Base-by-base conservation (phyloP, 2,888 invertebrate genomes). In the Apantesis nais region DNA sequence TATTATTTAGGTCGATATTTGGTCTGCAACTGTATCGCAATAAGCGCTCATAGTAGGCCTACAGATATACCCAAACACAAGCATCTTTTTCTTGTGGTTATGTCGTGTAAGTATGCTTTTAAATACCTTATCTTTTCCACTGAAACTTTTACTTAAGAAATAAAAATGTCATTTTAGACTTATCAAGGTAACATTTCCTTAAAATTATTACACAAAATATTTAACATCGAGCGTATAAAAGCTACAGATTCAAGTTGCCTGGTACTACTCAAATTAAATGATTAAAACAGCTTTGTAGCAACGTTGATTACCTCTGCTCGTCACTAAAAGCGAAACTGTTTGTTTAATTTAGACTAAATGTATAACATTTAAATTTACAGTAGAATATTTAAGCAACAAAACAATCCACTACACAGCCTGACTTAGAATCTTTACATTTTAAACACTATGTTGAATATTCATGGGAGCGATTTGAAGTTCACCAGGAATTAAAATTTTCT, bases 401-500 rank as follows among this genome's bases (percentile, higher is more conserved):
- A 66, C 61, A 66, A 41, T 66, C 41, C 52, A 70, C 22, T 48
- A 65, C 62, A 62, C 62, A 55, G 34, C 41, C 55, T 41, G 52
- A 62, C 70, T 70, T 62, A 62, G 34, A 66, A 70, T 61, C 48
- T 66, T 62, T 52, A 68, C 52, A 68, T 48, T 68, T 62, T 55
- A 70, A 70, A 62, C 62, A 31, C 55, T 70, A 55, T 19, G n/a
- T 41, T 70, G 62, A 66, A 70, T 66, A 70, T 70, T 66, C 62
- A 70, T 31, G 9, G 48, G 31, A 14, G 11, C 19, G 41, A 58
- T 65, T 19, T 52, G 31, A 37, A 66, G 14, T 48, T 34, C 65
- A 44, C n/a, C 44, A n/a, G 1, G 34, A 25, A 64, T 65, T 65
- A 65, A 60, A 25, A 65, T 48, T 68, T 62, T 62, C 44, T 62